Evolutionary conservation across 2,113 vertebrate genomes (phyloP), one percentile per base, ranked within the genome.

Genomic region (Actenoides hombroni): DNA sequence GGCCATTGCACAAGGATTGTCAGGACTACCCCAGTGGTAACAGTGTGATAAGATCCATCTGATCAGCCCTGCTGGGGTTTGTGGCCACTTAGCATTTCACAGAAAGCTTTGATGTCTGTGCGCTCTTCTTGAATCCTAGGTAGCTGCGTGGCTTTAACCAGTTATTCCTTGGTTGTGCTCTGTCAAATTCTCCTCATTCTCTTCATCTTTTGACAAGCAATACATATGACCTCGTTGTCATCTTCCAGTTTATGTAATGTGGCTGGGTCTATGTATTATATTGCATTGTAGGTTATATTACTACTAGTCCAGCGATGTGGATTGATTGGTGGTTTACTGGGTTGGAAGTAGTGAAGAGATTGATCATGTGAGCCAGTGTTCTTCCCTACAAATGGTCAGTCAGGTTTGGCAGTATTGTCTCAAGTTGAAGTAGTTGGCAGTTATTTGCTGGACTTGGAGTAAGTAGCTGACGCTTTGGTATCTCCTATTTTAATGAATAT

Each of bases 401-500:
- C 68, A 82, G 39, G 11, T 86, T 44, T 83, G 13, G 3, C 19
- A 56, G 35, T 13, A 13, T 13, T 65, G 35, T 40, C 33, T 65
- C 20, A n/a, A 37, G 13, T 4, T 79, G 65, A 82, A 91, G 35
- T 15, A 64, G 35, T 13, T 29, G 48, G 29, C 26, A 84, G 25
- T 40, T 61, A 12, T 33, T 68, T 75, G 29, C 53, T 61, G 26
- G 28, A 6, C 11, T 65, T 68, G 31, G 13, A 81, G 7, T 18
- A 6, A 53, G 13, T 63, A 67, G 33, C 26, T 51, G 64, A n/a
- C 2, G 3, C 1, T 1, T 37, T 37, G 10, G 7, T n/a, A 4
- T 54, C n/a, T 79, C 39, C 65, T 1, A 3, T 79, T 92, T 61
- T 65, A 54, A 39, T 13, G 44, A 59, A 29, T 2, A 5, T 64